Conservation (phyloP, 1,140 invertebrate species). For the Cydia fagiglandana region DNA sequence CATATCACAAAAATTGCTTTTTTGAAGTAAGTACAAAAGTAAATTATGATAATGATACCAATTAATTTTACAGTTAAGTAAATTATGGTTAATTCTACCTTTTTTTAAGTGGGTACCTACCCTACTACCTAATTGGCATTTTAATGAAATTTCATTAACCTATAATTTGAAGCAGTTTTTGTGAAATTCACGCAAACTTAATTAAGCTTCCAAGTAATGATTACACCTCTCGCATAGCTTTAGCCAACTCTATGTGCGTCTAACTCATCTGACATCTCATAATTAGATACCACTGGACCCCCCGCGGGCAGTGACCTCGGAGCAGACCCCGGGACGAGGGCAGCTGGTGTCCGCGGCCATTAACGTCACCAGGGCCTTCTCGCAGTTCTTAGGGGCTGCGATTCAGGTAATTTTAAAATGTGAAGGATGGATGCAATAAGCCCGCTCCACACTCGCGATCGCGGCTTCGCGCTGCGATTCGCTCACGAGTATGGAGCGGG, state of each 20-base stretch:
- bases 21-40: background rate
- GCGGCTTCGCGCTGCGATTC: no score
- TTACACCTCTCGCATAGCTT: background rate
- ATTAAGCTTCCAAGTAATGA: conserved; percentile 5
- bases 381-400: conserved; percentile 86
- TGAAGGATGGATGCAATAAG: no score
- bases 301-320: conserved; percentile 65
- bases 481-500: no score
- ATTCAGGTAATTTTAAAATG: conserved; percentile 80
- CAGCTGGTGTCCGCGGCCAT: conserved; percentile 85
- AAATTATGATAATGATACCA: no score
- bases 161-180: background rate
- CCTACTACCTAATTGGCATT: no score
- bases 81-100: no score
- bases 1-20: background rate
- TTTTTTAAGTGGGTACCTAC: no score
- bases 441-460: no score
- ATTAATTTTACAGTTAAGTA: no score
- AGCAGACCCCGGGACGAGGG: conserved; percentile 76
- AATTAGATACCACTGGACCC: conserved; percentile 76
- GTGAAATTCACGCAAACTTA: background rate
- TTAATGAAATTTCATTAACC: no score
- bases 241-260: background rate
- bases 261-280: conserved; percentile 33
- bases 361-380: conserved; percentile 85